Evolutionary conservation across 35 echinoderm and acorn worm species (phyloP), one percentile per base, ranked within the genome.

Genomic region (Eucidaris tribuloides): DNA sequence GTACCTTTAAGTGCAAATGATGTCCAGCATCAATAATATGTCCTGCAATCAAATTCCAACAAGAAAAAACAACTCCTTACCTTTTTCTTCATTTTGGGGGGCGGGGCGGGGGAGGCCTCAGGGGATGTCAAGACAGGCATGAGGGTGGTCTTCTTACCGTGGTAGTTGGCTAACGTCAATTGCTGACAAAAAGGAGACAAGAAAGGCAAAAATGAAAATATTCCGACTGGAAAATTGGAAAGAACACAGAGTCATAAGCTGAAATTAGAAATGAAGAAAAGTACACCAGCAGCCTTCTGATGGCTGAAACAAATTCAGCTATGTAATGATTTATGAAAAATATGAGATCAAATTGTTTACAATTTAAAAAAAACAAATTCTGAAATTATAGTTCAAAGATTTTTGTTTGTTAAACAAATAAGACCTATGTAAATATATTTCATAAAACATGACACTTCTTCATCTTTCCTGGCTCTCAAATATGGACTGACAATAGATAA

Each of bases 101-200:
- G 71, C 13, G 88, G 34, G 6, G 41, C 58, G 18, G 83, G 83
- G 14, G 83, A 87, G 4, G 83, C 35, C 38, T 87, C 83, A 35
- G 90, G 84, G 6, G 83, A 86, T 30, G 54, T 65, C 9, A 92
- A 28, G 14, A 63, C 39, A 7, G 90, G 90, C 65, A 92, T 68
- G 24, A 92, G 68, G 3, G 84, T 42, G 27, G 79, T 38, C 44
- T 82, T 92, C 66, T 74, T 86, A 1, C 90, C 90, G 31, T 84
- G 71, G 58, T 92, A 92, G 40, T 44, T 82, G 9, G 79, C 84
- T 34, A 92, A n/a, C 13, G 90, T 87, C 66, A 92, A 55, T 92
- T 92, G 84, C 90, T 92, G 77, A n/a, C n/a, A n/a, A n/a, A n/a
- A n/a, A 81, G 49, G 43, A 41, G 19, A 72, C 1, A 58, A 30